Evolutionary conservation across 2,113 vertebrate species (phyloP).

Genomic region (Cyanistes caeruleus): DNA sequence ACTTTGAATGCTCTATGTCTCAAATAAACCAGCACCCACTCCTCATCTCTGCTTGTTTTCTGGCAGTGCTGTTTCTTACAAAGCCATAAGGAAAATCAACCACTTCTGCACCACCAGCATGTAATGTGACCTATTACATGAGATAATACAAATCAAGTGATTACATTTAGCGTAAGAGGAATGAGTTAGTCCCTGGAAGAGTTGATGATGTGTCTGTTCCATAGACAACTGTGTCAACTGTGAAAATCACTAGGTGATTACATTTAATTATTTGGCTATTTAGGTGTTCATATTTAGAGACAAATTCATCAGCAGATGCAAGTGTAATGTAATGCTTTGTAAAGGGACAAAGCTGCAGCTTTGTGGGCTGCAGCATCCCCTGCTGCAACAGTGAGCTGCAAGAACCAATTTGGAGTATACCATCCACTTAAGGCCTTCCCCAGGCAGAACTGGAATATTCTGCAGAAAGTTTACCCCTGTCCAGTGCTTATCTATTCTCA

Average conservation of each 20-base stretch:
- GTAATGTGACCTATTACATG: neutral
- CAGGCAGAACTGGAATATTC: neutral
- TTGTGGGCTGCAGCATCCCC: neutral
- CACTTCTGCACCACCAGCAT: neutral
- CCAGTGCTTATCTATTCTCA: neutral
- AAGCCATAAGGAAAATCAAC: neutral
- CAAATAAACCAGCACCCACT: neutral
- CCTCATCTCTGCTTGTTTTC: neutral
- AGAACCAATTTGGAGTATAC: neutral
- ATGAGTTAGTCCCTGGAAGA: neutral
- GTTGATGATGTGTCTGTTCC: neutral
- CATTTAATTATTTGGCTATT: neutral
- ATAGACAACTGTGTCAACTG: neutral
- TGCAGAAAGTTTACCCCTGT: neutral
- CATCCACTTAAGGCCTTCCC: neutral
- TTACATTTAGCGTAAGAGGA: neutral
- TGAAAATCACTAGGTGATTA: neutral
- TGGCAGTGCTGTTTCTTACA: neutral
- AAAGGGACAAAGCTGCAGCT: neutral
- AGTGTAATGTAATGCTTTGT: neutral
- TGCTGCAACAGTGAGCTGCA: too few species aligned
- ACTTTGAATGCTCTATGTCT: neutral
- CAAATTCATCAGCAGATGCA: neutral
- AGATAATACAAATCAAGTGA: neutral
- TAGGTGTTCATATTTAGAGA: neutral